A percentile compares a stretch with the other conserved stretches of the same genome.
Conservation (phyloP, 2,888 invertebrate genomes). For the Lasioglossum malachurum region DNA sequence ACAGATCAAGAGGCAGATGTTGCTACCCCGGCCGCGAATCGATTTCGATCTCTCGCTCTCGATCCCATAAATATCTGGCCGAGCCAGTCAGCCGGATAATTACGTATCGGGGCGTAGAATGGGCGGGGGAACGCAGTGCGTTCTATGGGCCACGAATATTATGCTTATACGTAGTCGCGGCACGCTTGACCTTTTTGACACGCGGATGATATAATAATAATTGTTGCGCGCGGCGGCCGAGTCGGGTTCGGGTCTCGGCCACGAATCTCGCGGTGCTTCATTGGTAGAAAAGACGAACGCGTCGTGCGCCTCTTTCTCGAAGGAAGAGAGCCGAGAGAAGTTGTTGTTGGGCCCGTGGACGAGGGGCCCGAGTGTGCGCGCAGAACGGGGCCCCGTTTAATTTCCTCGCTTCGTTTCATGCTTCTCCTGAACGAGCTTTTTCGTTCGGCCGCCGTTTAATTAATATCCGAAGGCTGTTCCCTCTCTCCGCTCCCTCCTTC, state of each 20-base stretch:
- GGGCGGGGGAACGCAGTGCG: conserved; percentile 70
- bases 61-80: conserved; percentile 78
- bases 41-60: conserved; percentile 77
- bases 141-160: conserved; percentile 67
- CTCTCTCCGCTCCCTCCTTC: background rate
- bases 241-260: background rate
- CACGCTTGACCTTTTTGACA: conserved; percentile 79
- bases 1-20: conserved; percentile 62
- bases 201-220: conserved; percentile 76
- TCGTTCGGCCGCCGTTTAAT: conserved; percentile 54
- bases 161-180: conserved; percentile 73
- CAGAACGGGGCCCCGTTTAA: conserved; percentile 49
- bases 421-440: conserved; percentile 48
- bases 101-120: conserved; percentile 73
- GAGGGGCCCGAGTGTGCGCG: conserved; percentile 23
- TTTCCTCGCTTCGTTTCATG: conserved; percentile 58
- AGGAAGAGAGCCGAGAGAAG: background rate
- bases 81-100: conserved; percentile 73
- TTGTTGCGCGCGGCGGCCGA: conserved; percentile 70
- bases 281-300: conserved; percentile 32
- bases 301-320: background rate
- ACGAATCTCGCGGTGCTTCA: conserved; percentile 28
- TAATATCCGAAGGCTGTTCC: conserved; percentile 36
- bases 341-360: conserved; percentile 6
- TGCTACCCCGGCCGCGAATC: conserved; percentile 69